These are phyloP conservation scores for Amniataba percoides DNA, from an alignment of 2,797 vertebrate genomes.

Conservation along the genomic window DNA sequence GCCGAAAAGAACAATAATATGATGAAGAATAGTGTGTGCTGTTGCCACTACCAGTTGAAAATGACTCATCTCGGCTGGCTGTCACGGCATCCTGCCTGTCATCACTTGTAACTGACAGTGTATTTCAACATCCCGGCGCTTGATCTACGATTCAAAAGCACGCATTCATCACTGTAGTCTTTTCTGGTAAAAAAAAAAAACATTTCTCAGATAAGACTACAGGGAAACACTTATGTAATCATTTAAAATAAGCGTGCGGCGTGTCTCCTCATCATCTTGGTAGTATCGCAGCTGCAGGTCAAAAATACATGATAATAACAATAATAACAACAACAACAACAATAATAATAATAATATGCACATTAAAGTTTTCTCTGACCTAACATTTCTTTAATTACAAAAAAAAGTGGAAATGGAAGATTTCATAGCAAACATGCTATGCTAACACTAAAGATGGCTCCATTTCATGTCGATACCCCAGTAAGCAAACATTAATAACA, in stretches of 20 bases:
- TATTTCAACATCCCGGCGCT: not conserved
- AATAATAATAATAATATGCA: not conserved
- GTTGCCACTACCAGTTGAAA: not conserved
- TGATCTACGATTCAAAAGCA: not conserved
- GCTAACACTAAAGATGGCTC: not conserved
- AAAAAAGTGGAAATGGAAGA: not conserved
- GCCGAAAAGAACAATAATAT: not conserved
- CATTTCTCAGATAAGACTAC: not conserved
- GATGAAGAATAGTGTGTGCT: not conserved
- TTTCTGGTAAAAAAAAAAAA: not conserved
- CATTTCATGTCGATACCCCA: not conserved
- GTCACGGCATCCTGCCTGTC: not conserved
- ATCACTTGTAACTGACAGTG: not conserved
- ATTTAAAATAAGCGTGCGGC: not conserved
- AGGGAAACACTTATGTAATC: not conserved
- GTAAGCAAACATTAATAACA: not conserved
- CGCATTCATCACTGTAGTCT: not conserved
- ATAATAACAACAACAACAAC: too few relatives aligned
- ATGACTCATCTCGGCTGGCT: not conserved
- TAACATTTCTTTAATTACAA: not conserved
- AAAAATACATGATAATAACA: not conserved
- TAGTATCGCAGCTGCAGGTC: not conserved
- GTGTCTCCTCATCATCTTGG: not conserved
- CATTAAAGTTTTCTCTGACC: not conserved
- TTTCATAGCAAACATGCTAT: not conserved